These are phyloP conservation scores for Trogon surrucura DNA, from an alignment of 2,113 vertebrate species.

Conservation along the genomic window DNA sequence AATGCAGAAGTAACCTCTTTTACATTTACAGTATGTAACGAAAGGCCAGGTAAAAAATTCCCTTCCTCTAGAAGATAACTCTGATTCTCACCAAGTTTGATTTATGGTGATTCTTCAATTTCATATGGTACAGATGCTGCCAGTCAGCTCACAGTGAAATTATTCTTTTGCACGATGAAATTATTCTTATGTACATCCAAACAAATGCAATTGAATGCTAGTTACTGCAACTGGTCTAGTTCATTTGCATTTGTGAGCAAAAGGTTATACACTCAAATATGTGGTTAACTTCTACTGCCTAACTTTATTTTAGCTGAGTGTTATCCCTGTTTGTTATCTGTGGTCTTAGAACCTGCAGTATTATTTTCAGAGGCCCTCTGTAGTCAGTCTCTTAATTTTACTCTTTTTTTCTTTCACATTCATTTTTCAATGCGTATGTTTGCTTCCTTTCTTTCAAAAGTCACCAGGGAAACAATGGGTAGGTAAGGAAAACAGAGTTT, in stretches of 20 bases:
- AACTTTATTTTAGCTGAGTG: background rate
- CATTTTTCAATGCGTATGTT: background rate
- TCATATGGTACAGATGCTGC: background rate
- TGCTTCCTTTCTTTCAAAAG: background rate
- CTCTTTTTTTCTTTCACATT: rapidly evolving
- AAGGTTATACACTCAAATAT: background rate
- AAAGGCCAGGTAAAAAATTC: background rate
- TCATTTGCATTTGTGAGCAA: background rate
- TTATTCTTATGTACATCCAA: background rate
- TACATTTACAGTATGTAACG: background rate
- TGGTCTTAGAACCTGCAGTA: background rate
- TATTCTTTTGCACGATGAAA: background rate
- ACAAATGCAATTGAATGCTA: background rate
- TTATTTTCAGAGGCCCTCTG: background rate
- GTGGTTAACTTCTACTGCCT: rapidly evolving
- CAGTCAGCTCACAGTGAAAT: background rate
- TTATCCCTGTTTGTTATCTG: background rate
- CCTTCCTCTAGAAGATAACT: background rate
- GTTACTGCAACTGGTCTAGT: background rate
- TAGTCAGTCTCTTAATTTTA: background rate
- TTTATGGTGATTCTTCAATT: background rate
- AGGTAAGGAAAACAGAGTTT: background rate
- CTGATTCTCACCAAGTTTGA: background rate
- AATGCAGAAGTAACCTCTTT: background rate
- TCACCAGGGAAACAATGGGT: background rate